Base-by-base conservation (phyloP, 2,113 vertebrate genomes). In the Neolamprologus tretocephalus region DNA sequence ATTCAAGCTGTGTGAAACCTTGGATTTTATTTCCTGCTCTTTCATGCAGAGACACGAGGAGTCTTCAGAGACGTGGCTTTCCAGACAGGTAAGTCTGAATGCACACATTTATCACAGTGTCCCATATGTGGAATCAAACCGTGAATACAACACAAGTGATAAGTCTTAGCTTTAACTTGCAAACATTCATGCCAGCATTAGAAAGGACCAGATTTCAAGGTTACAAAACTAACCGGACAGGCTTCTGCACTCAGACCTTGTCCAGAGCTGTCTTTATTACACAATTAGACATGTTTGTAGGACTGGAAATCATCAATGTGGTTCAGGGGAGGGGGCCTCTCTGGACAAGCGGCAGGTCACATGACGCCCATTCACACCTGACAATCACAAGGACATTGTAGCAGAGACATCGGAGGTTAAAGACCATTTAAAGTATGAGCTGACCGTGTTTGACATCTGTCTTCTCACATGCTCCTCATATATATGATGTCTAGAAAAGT, bases 21-120 rank as follows among this genome's bases (percentile, higher is more conserved):
- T 26, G 17, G 13, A 35, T 47, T 66, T 58, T 2, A 16, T 40
- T 79, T 71, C 84, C 80, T 45, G 90, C 83, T 9, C 83, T 86
- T 57, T 83, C 80, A 4, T 96, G 81, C 94, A 99, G 98, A 98
- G 97, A 94, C 98, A 98, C 1, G 97, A 97, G 92, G 97, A 98
- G 87, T 96, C 97, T 1, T 98, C 98, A 68, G 98, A 98, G 53
- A 91, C 97, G 0, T 99, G 98, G 98, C 96, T 99, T 84, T 96
- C 98, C 86, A 97, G 97, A 89, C 98, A 98, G 98, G 98, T 99
- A 96, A 84, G 31, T 13, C 33, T 33, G 33, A 86, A 40, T 9
- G 9, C 35, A 68, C 23, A 51, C 58, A n/a, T 68, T 49, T 83
- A n/a, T 13, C 6, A 35, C n/a, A 66, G 31, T 66, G 61, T 66